Evolutionary conservation across 2,113 vertebrate genomes (phyloP).

Genomic region (Colistium nudipinnis): DNA sequence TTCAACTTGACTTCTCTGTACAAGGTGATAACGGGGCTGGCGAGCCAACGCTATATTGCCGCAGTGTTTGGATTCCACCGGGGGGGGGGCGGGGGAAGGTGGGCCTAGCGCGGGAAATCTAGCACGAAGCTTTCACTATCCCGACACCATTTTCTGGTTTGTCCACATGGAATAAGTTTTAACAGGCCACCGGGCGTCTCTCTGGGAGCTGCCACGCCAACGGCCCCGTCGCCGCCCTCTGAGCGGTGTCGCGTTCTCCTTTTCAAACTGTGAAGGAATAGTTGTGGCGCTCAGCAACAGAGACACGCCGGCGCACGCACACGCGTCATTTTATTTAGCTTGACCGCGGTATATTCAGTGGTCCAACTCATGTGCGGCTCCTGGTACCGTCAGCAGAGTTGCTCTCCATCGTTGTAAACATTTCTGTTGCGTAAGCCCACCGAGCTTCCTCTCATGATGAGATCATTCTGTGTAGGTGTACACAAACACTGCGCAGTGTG

Average conservation of each 20-base stretch:
- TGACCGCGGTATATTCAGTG: constrained; percentile 50
- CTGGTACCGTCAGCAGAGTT: constrained; percentile 40
- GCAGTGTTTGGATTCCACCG: constrained; percentile 73
- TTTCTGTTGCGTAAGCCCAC: constrained; percentile 73
- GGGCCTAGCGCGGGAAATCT: constrained; percentile 73
- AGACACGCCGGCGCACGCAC: constrained; percentile 43
- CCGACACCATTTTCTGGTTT: constrained; percentile 62
- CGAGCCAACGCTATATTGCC: constrained; percentile 72
- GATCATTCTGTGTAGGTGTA: constrained; percentile 78
- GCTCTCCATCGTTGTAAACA: constrained; percentile 66
- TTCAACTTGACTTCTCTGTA: constrained; percentile 81
- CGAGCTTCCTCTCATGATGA: constrained; percentile 74
- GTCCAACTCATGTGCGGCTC: constrained; percentile 46
- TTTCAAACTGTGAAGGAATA: constrained; percentile 39
- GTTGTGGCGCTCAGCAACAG: constrained; percentile 49
- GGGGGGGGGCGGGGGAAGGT: too few species aligned
- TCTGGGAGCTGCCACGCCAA: constrained; percentile 42
- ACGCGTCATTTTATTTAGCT: constrained; percentile 54
- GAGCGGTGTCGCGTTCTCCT: constrained; percentile 36
- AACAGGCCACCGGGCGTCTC: constrained; percentile 29
- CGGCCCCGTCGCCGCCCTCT: constrained; percentile 44
- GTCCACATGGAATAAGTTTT: constrained; percentile 59
- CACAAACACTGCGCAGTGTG: constrained; percentile 80
- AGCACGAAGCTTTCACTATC: constrained; percentile 70
- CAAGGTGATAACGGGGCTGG: constrained; percentile 75